Evolutionary conservation across 2,888 invertebrate genomes (phyloP).

Genomic region (Abrostola triplasia): DNA sequence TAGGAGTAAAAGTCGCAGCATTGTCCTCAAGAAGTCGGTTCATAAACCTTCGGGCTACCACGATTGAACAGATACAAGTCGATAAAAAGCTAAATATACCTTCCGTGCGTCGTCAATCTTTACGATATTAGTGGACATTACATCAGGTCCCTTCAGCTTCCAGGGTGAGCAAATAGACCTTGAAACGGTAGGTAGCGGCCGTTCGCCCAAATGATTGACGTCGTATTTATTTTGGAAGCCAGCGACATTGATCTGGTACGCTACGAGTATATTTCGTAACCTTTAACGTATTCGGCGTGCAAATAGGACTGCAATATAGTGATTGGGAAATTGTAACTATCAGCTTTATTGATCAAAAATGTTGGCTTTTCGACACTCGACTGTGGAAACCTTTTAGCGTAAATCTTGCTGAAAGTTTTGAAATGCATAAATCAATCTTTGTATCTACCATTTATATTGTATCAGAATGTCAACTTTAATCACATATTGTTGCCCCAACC

Average conservation of each 20-base stretch:
- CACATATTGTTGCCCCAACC: neutral
- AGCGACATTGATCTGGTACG: slow-evolving; percentile 32
- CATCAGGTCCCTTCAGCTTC: slow-evolving; percentile 44
- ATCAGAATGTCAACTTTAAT: no score
- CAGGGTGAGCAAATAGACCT: slow-evolving; percentile 47
- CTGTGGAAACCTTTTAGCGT: no score
- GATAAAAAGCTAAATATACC: neutral
- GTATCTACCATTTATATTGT: no score
- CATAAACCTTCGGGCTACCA: neutral
- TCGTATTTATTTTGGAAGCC: slow-evolving; percentile 48
- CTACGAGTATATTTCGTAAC: slow-evolving; percentile 44
- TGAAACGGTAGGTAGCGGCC: slow-evolving; percentile 47
- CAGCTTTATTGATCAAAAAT: no score
- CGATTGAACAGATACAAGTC: neutral
- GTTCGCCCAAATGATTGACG: slow-evolving; percentile 45
- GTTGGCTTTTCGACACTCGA: no score
- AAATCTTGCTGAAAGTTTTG: no score
- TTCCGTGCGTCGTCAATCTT: slow-evolving; percentile 1
- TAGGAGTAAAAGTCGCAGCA: no score
- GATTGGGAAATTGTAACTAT: no score
- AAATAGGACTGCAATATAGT: no score
- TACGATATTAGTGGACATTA: slow-evolving; percentile 24
- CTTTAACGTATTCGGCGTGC: slow-evolving; percentile 16
- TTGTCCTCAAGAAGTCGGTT: neutral
- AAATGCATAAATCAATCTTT: no score